Percentiles rank a stretch among this genome's conserved stretches.
These are phyloP conservation scores for Procapra przewalskii DNA, from an alignment of 2,113 vertebrate species.

Conservation along the genomic window DNA sequence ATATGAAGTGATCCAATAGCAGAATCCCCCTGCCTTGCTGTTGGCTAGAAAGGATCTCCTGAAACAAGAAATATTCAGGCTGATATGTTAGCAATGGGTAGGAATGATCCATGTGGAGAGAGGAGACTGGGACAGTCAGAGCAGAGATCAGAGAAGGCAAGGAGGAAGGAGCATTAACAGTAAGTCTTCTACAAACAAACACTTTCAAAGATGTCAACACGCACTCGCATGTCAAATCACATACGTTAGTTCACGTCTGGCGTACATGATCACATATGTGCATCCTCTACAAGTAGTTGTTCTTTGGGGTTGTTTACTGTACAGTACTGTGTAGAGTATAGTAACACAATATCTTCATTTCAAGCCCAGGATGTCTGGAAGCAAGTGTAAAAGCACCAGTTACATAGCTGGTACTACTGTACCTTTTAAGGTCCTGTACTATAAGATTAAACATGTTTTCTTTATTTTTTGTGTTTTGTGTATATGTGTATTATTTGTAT, in stretches of 20 bases:
- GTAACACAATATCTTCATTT: neutral
- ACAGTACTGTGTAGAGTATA: neutral
- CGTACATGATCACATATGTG: rapidly evolving
- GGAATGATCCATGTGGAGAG: neutral
- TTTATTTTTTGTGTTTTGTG: neutral
- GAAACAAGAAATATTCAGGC: neutral
- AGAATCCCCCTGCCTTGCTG: neutral
- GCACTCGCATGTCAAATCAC: neutral
- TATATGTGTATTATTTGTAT: neutral
- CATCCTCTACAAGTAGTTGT: neutral
- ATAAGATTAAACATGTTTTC: neutral
- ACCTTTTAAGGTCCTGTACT: neutral
- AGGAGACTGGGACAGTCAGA: neutral
- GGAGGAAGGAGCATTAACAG: neutral
- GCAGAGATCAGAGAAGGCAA: neutral
- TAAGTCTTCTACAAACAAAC: neutral
- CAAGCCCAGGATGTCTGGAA: neutral
- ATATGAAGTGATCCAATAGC: rapidly evolving
- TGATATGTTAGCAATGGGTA: too few species aligned
- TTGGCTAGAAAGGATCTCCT: neutral
- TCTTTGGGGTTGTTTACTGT: neutral
- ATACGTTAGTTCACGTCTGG: neutral
- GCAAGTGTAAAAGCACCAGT: neutral
- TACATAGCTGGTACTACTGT: neutral
- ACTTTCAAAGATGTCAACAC: neutral